Evolutionary conservation across 2,888 invertebrate genomes (phyloP).

Genomic region (Dasysyrphus tricinctus): DNA sequence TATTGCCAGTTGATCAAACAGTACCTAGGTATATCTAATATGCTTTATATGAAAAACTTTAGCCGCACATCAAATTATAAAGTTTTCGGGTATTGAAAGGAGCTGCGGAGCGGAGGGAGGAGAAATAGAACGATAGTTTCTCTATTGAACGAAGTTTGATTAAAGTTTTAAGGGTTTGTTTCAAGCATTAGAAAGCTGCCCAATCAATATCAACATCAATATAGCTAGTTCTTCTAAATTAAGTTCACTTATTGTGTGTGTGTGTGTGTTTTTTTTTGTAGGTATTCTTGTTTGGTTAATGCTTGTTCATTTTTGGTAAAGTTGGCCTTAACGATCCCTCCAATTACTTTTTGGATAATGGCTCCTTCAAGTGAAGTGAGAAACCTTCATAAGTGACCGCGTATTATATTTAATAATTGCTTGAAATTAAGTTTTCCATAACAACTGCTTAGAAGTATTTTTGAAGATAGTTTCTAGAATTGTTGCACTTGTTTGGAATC

Average conservation of each 20-base stretch:
- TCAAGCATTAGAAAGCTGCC: conserved; percentile 42
- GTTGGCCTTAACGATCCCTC: conserved; percentile 2
- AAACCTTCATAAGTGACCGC: not conserved
- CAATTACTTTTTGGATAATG: conserved; percentile 25
- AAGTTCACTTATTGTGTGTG: not conserved
- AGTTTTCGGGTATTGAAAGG: conserved; percentile 33
- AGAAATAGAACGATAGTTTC: conserved; percentile 30
- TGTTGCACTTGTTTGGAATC: not conserved
- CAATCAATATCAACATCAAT: conserved; percentile 67
- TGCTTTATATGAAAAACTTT: conserved; percentile 41
- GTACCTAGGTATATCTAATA: not conserved
- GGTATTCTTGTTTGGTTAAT: not conserved
- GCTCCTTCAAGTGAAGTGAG: not conserved
- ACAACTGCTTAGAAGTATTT: not conserved
- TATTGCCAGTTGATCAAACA: conserved; percentile 48
- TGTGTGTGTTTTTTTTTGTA: not conserved
- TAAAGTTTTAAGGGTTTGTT: conserved; percentile 63
- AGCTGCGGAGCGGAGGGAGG: too few relatives aligned
- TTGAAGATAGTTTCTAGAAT: not conserved
- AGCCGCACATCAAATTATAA: conserved; percentile 64
- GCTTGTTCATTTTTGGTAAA: conserved; percentile 15
- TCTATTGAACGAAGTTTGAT: conserved; percentile 51
- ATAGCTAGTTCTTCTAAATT: conserved; percentile 11
- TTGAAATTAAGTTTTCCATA: conserved; percentile 1
- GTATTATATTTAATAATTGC: conserved; percentile 32